Evolutionary conservation across 2,888 invertebrate genomes (phyloP), one percentile per base, ranked within the genome.

Genomic region (Panzeria rudis): DNA sequence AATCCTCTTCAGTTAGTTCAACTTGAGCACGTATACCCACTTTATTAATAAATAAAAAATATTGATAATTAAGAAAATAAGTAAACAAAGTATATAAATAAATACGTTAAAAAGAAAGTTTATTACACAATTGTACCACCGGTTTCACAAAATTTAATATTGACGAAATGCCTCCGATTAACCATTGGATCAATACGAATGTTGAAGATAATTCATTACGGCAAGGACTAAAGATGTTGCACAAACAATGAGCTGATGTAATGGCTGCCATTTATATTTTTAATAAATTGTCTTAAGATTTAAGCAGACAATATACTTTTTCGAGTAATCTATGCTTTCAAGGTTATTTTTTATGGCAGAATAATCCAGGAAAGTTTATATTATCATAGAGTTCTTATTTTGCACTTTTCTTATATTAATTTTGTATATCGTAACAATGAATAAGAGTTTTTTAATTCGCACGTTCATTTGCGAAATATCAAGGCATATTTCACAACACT

Each of bases 201-300:
- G 89, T 88, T 29, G 86, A 89, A 72, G 91, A 89, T 4, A 91
- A 87, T 73, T 91, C 91, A 71, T 91, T 90, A 35, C 91, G 91
- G 72, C 91, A 91, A 7, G 91, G 91, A 88, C 89, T 89, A n/a
- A 91, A 88, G n/a, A 91, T 88, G 86, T 91, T 91, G 56, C 91
- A 91, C 68, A 91, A 88, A 82, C 91, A 91, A 73, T 90, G 89
- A 17, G 80, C 80, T 29, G 91, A 79, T 23, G 91, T 73, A 17
- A 73, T 88, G 84, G 87, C 89, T 13, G 89, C 82, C 88, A 88
- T 88, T 72, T 64, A 35, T n/a, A 41, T 52, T 25, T 50, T 13
- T 35, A 35, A 38, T 13, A 11, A 38, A 38, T 38, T 25, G 5
- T 13, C 8, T 32, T 3, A 47, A 15, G 29, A n/a, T n/a, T n/a